These are phyloP conservation scores for Pogonognathellus flavescens DNA, from an alignment of 1,140 invertebrate genomes.

Conservation along the genomic window DNA sequence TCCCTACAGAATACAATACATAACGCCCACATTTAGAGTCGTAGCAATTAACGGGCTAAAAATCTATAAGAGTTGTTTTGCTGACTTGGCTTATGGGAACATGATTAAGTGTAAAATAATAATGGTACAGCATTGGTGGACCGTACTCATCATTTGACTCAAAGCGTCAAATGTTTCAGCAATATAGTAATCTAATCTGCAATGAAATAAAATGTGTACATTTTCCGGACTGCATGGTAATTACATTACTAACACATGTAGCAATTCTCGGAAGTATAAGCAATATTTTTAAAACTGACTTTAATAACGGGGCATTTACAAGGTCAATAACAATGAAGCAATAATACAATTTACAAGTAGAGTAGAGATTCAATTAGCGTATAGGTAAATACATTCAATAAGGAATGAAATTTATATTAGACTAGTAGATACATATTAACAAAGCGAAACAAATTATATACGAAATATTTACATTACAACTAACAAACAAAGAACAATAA, in stretches of 20 bases:
- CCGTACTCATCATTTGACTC: slow-evolving; percentile 11
- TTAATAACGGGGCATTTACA: slow-evolving; percentile 16
- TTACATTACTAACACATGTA: not conserved
- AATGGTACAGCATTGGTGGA: slow-evolving; percentile 11
- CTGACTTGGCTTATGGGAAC: slow-evolving; percentile 9
- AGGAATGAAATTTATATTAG: slow-evolving; percentile 31
- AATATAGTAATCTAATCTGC: slow-evolving; percentile 8
- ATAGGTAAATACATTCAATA: not conserved
- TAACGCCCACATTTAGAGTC: not conserved
- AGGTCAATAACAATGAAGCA: slow-evolving; percentile 27
- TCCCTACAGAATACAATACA: no score
- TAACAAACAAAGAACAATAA: slow-evolving; percentile 3
- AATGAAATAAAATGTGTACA: not conserved
- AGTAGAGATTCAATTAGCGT: not conserved
- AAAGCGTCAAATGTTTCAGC: not conserved
- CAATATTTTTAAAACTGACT: slow-evolving; percentile 29
- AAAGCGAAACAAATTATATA: slow-evolving; percentile 21
- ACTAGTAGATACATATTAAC: slow-evolving; percentile 20
- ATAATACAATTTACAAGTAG: slow-evolving; percentile 21
- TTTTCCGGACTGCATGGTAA: not conserved
- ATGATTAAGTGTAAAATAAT: slow-evolving; percentile 12
- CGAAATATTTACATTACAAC: slow-evolving; percentile 1
- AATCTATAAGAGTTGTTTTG: not conserved
- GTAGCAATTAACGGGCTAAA: not conserved
- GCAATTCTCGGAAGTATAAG: not conserved